These are phyloP conservation scores for Sebastes baramenuke DNA, from an alignment of 2,797 vertebrate genomes.

Conservation along the genomic window DNA sequence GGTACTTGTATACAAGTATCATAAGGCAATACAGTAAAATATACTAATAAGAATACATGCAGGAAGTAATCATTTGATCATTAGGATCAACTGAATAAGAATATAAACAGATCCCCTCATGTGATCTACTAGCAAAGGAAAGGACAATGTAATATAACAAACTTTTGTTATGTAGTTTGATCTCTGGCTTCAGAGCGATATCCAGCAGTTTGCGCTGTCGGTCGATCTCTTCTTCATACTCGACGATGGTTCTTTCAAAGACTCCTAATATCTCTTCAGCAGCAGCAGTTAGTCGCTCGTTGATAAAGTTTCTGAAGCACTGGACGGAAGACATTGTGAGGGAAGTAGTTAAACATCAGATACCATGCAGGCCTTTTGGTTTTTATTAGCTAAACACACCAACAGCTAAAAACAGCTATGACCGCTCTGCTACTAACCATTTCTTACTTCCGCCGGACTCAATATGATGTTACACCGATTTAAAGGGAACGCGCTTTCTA, in stretches of 20 bases:
- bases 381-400: background rate
- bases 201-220: slow-evolving; percentile 22
- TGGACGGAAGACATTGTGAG: background rate
- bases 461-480: background rate
- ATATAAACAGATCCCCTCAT: too few species aligned
- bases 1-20: too few species aligned
- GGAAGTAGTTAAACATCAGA: background rate
- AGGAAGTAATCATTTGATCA: background rate
- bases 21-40: background rate
- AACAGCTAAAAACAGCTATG: background rate
- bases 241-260: slow-evolving; percentile 4
- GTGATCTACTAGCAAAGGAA: background rate
- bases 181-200: background rate
- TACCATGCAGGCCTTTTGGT: background rate
- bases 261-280: slow-evolving; percentile 31
- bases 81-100: background rate
- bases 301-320: slow-evolving; percentile 6
- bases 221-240: slow-evolving; percentile 22
- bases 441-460: slow-evolving; percentile 3
- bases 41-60: background rate
- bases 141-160: background rate
- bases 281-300: slow-evolving; percentile 23
- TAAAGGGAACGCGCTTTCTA: background rate
- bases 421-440: background rate
- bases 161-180: slow-evolving; percentile 6